Conservation (phyloP, 1,140 invertebrate genomes). For the Hormaphis cornu region DNA sequence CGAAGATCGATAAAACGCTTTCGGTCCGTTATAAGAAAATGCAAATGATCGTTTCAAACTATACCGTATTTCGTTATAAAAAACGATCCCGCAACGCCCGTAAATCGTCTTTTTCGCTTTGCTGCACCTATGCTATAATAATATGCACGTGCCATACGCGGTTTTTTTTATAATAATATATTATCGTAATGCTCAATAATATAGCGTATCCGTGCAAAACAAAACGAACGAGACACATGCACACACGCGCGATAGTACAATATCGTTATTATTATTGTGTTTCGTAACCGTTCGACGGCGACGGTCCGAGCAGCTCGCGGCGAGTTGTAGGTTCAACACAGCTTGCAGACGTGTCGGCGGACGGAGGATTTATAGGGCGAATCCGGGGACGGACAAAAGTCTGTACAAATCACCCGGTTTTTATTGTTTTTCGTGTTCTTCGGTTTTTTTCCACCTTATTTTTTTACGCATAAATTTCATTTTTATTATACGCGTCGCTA, state of each 20-base stretch:
- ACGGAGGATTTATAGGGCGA: background rate
- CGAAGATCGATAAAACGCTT: too few species aligned
- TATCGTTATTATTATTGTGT: background rate
- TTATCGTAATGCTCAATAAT: background rate
- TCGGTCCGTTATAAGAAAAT: too few species aligned
- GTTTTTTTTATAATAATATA: background rate
- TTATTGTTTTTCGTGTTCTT: background rate
- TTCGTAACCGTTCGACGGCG: too few species aligned
- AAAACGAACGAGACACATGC: background rate
- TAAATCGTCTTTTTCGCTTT: slow-evolving; percentile 27
- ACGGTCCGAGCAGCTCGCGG: background rate
- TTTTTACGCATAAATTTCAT: background rate
- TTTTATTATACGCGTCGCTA: background rate
- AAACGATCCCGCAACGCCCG: background rate
- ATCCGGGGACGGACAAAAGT: background rate
- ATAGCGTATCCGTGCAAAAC: background rate
- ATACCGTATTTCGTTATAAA: too few species aligned
- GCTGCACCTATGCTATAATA: too few species aligned
- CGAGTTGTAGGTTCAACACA: too few species aligned
- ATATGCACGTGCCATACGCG: background rate
- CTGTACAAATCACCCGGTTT: background rate
- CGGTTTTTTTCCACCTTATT: background rate
- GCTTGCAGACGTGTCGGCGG: too few species aligned
- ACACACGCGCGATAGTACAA: background rate
- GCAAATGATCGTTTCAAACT: slow-evolving; percentile 5